phyloP scores from a whole-genome alignment of 2,113 vertebrate species.

The Prionailurus bengalensis region DNA sequence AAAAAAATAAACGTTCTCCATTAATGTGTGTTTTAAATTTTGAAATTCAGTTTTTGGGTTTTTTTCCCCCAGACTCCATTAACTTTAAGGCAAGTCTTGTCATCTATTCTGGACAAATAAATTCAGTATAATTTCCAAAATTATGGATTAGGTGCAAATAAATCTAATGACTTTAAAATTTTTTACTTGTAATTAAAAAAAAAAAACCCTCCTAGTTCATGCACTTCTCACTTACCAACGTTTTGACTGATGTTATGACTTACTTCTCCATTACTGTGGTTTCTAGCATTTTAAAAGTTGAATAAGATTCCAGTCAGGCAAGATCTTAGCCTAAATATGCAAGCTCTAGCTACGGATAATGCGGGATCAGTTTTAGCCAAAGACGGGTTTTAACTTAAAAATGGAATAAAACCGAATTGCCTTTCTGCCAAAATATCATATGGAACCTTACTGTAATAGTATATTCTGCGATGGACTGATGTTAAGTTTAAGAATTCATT shows the following conservation, averaged over 20 bases:
- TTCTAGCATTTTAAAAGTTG: neutral
- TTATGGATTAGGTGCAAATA: neutral
- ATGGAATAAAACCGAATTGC: neutral
- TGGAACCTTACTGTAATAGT: neutral
- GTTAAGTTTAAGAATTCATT: neutral
- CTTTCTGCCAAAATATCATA: neutral
- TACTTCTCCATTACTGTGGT: neutral
- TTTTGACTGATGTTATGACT: neutral
- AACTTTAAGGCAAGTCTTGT: neutral
- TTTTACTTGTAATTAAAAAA: neutral
- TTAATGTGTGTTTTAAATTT: neutral
- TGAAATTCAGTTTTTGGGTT: conserved; percentile 31
- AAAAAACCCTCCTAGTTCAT: neutral
- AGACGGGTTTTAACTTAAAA: neutral
- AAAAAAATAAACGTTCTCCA: neutral
- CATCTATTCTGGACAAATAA: conserved; percentile 5
- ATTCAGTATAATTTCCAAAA: neutral
- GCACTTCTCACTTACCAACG: neutral
- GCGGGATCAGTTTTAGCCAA: neutral
- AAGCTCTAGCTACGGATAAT: neutral
- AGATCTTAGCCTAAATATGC: neutral
- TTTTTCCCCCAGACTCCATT: neutral
- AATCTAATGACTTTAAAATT: neutral
- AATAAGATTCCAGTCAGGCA: neutral
- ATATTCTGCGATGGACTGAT: neutral